A percentile compares a stretch with the other conserved stretches of the same genome.
Evolutionary conservation across 2,797 vertebrate genomes (phyloP).

Genomic region (Choloepus didactylus): DNA sequence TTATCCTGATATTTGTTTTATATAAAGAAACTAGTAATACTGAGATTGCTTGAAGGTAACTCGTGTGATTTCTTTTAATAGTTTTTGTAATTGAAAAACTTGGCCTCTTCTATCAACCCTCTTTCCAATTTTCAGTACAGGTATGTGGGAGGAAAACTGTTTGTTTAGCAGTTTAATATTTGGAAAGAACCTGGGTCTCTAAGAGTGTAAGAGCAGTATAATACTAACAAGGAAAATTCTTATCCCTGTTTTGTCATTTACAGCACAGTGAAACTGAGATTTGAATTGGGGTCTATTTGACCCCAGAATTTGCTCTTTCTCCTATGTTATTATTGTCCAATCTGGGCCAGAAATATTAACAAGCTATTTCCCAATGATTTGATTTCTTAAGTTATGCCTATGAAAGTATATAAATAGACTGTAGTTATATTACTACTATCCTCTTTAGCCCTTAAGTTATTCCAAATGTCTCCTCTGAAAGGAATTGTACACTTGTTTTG

Average conservation of each 20-base stretch:
- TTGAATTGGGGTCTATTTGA: background rate
- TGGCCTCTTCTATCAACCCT: background rate
- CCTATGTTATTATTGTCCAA: background rate
- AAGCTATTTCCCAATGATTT: background rate
- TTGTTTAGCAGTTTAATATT: conserved; percentile 23
- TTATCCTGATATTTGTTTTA: conserved; percentile 54
- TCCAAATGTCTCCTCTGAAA: conserved; percentile 39
- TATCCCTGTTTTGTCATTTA: conserved; percentile 41
- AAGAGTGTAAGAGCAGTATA: background rate
- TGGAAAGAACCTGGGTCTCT: conserved; percentile 42
- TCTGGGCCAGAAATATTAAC: conserved; percentile 56
- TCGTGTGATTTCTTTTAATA: conserved; percentile 49
- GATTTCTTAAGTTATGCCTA: background rate
- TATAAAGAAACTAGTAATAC: conserved; percentile 38
- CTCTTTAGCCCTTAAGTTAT: conserved; percentile 9
- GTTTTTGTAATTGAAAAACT: conserved; percentile 39
- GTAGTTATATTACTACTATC: background rate
- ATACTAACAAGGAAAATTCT: background rate
- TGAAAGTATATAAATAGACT: background rate
- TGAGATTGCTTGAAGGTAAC: conserved; percentile 48
- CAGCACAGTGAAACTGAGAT: conserved; percentile 3
- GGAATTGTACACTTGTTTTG: background rate
- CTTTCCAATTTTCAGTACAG: conserved; percentile 44
- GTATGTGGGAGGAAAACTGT: background rate
- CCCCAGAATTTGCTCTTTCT: conserved; percentile 29